Conservation (phyloP, 2,888 invertebrate species). For the Tinea semifulvella region DNA sequence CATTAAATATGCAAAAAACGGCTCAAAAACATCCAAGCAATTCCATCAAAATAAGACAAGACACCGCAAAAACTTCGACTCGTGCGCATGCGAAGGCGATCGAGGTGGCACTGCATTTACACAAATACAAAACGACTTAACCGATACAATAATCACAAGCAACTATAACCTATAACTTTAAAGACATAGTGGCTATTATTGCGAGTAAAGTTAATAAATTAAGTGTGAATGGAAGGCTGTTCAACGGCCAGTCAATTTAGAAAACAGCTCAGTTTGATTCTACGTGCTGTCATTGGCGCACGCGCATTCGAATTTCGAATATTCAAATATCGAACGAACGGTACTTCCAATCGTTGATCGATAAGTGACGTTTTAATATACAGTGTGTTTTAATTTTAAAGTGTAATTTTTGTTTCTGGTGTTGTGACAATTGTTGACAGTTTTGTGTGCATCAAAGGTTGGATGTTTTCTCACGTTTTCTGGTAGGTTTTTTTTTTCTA, state of each 20-base stretch:
- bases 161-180: constrained; percentile 11
- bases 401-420: too few relatives aligned
- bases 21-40: constrained; percentile 27
- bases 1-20: constrained; percentile 4
- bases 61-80: constrained; percentile 51
- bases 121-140: constrained; percentile 26
- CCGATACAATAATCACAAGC: constrained; percentile 11
- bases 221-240: constrained; percentile 54
- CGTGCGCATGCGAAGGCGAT: constrained; percentile 58
- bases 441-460: constrained; percentile 26
- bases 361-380: constrained; percentile 34
- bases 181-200: constrained; percentile 20
- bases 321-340: neutral
- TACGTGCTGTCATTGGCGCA: constrained; percentile 31
- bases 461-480: constrained; percentile 38
- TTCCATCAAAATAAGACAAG: constrained; percentile 32
- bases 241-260: constrained; percentile 49
- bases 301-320: constrained; percentile 51
- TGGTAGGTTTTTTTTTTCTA: constrained; percentile 9
- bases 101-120: constrained; percentile 42
- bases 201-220: constrained; percentile 21
- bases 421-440: too few relatives aligned
- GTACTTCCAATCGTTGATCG: constrained; percentile 50
- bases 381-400: constrained; percentile 42
- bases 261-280: constrained; percentile 30